Conservation (phyloP, 1,140 invertebrate genomes). For the Popillia japonica region DNA sequence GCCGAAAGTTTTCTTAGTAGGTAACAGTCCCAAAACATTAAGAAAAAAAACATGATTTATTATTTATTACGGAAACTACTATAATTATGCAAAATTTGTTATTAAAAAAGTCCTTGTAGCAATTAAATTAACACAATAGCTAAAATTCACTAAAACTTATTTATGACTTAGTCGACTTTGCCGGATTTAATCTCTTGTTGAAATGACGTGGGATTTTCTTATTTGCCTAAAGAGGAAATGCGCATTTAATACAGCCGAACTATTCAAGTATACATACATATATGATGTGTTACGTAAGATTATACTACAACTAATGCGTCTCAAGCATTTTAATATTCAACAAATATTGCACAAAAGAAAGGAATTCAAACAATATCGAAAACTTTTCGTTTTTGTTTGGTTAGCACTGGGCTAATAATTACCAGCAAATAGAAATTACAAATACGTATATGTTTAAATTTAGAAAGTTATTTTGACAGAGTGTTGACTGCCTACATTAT, state of each 20-base stretch:
- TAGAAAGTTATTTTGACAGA: conserved; percentile 35
- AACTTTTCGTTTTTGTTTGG: not conserved
- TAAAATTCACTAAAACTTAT: not conserved
- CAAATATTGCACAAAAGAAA: not conserved
- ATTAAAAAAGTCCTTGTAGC: too few relatives aligned
- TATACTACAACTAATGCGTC: not conserved
- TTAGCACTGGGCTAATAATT: conserved; percentile 12
- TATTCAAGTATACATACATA: not conserved
- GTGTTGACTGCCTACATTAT: conserved; percentile 33
- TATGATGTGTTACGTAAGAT: too few relatives aligned
- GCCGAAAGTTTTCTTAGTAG: too few relatives aligned
- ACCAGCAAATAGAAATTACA: conserved; percentile 22
- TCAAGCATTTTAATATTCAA: not conserved
- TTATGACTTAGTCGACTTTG: not conserved
- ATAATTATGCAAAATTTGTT: too few relatives aligned
- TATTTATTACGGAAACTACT: too few relatives aligned
- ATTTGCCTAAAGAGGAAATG: not conserved
- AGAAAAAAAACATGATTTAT: too few relatives aligned
- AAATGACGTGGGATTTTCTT: not conserved
- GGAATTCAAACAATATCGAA: not conserved
- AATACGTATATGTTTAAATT: conserved; percentile 16
- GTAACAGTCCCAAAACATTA: too few relatives aligned
- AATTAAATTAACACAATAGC: too few relatives aligned
- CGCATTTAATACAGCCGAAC: not conserved
- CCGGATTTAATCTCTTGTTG: not conserved